A percentile compares a stretch with the other conserved stretches of the same genome.
phyloP scores from a whole-genome alignment of 1,140 invertebrate genomes.

The Ips typographus region DNA sequence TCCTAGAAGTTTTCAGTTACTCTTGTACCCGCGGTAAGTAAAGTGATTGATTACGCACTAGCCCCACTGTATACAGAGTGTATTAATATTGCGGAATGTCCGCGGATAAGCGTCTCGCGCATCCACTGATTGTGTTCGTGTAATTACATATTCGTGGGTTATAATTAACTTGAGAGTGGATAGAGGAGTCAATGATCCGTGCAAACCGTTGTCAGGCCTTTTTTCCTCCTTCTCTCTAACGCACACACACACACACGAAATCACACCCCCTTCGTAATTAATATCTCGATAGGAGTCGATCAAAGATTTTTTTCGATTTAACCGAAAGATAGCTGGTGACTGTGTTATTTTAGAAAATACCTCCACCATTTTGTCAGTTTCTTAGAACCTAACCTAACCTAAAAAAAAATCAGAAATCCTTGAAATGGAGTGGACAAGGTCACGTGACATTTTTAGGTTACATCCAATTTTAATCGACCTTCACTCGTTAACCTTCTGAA shows the following conservation, averaged over 20 bases:
- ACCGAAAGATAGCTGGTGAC: too few species aligned
- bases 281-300: slow-evolving; percentile 25
- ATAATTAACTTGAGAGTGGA: slow-evolving; percentile 47
- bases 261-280: slow-evolving; percentile 39
- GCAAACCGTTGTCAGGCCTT: slow-evolving; percentile 46
- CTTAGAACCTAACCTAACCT: too few species aligned
- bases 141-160: slow-evolving; percentile 53
- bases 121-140: slow-evolving; percentile 51
- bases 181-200: slow-evolving; percentile 49
- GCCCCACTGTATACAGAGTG: slow-evolving; percentile 37
- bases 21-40: neutral
- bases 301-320: neutral
- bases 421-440: too few species aligned
- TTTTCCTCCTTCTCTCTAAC: slow-evolving; percentile 38
- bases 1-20: neutral
- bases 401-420: too few species aligned
- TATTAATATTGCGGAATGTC: slow-evolving; percentile 52
- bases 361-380: too few species aligned
- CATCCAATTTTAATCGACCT: too few species aligned
- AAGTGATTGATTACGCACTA: neutral
- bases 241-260: slow-evolving; percentile 41
- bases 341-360: too few species aligned
- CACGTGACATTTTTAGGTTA: too few species aligned
- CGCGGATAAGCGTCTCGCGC: slow-evolving; percentile 49
- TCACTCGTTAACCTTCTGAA: too few species aligned